Evolutionary conservation across 2,888 invertebrate species (phyloP).

Genomic region (Sinohyriopsis cumingii): DNA sequence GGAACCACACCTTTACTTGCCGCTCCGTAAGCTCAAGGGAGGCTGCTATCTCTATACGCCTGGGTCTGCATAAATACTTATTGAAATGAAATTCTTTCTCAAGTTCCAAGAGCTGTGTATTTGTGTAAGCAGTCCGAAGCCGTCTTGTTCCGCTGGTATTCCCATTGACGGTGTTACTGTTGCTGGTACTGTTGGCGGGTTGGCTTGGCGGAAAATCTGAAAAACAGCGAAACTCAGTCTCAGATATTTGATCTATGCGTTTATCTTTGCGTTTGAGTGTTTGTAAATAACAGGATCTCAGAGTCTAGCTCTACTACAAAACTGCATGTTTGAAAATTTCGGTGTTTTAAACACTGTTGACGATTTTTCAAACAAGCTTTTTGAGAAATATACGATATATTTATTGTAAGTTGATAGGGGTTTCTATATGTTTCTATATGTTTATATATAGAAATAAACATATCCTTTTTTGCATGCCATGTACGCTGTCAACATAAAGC

Average conservation of each 20-base stretch:
- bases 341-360: too few species aligned
- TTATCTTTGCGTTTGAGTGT: too few species aligned
- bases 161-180: slow-evolving; percentile 18
- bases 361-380: too few species aligned
- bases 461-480: too few species aligned
- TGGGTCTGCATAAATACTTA: slow-evolving; percentile 84
- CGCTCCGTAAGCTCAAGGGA: slow-evolving; percentile 82
- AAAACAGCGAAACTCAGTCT: slow-evolving; percentile 29
- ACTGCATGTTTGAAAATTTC: too few species aligned
- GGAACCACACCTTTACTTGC: slow-evolving; percentile 97
- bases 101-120: slow-evolving; percentile 84
- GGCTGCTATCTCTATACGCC: slow-evolving; percentile 84
- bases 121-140: slow-evolving; percentile 87
- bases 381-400: too few species aligned
- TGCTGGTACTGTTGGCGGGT: slow-evolving; percentile 22
- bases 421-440: too few species aligned
- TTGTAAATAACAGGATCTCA: too few species aligned
- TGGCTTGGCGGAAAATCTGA: slow-evolving; percentile 41
- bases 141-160: slow-evolving; percentile 70
- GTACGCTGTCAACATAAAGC: too few species aligned
- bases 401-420: too few species aligned
- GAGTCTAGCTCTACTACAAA: too few species aligned
- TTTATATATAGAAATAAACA: too few species aligned
- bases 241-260: background rate
- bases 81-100: slow-evolving; percentile 86